phyloP scores from a whole-genome alignment of 1,140 invertebrate genomes.

The Aporrectodea caliginosa region DNA sequence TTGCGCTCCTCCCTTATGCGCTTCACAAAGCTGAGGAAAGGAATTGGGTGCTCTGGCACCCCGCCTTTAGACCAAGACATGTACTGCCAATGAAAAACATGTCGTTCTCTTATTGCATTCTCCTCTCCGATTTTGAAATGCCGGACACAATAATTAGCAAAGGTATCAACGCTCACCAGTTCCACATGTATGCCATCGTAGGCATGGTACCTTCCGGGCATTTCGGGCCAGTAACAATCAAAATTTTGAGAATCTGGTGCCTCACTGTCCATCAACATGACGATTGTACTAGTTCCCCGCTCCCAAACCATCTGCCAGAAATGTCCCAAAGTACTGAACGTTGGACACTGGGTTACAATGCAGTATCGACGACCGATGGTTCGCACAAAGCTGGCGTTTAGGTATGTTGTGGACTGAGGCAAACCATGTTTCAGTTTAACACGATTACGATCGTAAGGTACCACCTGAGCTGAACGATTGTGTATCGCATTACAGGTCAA shows the following conservation, averaged over 20 bases:
- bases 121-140: background rate
- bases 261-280: background rate
- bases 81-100: background rate
- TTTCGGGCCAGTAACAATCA: background rate
- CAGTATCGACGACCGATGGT: background rate
- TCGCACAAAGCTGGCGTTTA: constrained; percentile 14
- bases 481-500: background rate
- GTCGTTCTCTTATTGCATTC: background rate
- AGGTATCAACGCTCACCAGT: background rate
- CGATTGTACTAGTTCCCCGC: background rate
- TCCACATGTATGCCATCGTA: background rate
- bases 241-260: background rate
- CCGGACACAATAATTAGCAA: background rate
- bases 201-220: background rate
- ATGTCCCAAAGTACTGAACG: background rate
- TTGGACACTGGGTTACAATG: constrained; percentile 14
- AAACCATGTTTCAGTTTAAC: background rate
- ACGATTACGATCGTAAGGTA: constrained; percentile 16
- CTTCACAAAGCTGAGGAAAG: constrained; percentile 14
- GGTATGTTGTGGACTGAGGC: background rate
- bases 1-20: background rate
- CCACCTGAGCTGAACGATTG: constrained; percentile 1
- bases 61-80: background rate
- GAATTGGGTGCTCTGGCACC: constrained; percentile 5
- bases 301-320: constrained; percentile 12